Evolutionary conservation across 1,140 invertebrate genomes (phyloP).

Genomic region (Drosophila mauritiana): DNA sequence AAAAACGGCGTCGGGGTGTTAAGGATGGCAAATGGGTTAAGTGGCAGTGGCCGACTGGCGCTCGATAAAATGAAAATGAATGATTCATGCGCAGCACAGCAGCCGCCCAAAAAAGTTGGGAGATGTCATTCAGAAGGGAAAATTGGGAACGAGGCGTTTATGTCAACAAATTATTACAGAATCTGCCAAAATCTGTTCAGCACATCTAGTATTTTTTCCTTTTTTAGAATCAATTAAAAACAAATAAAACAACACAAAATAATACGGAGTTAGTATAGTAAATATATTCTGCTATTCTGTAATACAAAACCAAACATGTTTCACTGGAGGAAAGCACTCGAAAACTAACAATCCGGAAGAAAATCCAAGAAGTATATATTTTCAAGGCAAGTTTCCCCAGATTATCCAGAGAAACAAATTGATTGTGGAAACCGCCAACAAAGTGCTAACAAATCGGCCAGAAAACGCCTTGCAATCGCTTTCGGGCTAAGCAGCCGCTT

Average conservation of each 20-base stretch:
- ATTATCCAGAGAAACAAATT: neutral
- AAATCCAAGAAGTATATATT: too few relatives aligned
- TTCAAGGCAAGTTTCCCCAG: neutral
- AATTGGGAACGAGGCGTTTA: conserved; percentile 69
- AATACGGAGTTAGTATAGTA: too few relatives aligned
- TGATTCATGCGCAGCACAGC: conserved; percentile 74
- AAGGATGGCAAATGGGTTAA: conserved; percentile 70
- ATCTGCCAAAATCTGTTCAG: too few relatives aligned
- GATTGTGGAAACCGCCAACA: neutral
- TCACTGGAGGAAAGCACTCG: too few relatives aligned
- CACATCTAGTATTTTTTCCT: too few relatives aligned
- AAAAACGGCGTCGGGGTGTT: conserved; percentile 23
- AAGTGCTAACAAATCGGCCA: conserved; percentile 13
- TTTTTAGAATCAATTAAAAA: too few relatives aligned
- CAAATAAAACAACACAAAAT: neutral
- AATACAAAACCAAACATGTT: too few relatives aligned
- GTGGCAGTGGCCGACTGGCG: conserved; percentile 43
- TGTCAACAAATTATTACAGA: conserved; percentile 76
- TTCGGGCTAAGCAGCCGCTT: conserved; percentile 11
- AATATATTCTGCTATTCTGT: too few relatives aligned
- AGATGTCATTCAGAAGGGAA: neutral
- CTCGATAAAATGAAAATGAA: conserved; percentile 67
- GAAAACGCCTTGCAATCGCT: conserved; percentile 6
- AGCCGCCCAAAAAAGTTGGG: conserved; percentile 8
- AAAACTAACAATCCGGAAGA: too few relatives aligned